Evolutionary conservation across 2,797 vertebrate genomes (phyloP), one percentile per base, ranked within the genome.

Genomic region (Valencia hispanica): DNA sequence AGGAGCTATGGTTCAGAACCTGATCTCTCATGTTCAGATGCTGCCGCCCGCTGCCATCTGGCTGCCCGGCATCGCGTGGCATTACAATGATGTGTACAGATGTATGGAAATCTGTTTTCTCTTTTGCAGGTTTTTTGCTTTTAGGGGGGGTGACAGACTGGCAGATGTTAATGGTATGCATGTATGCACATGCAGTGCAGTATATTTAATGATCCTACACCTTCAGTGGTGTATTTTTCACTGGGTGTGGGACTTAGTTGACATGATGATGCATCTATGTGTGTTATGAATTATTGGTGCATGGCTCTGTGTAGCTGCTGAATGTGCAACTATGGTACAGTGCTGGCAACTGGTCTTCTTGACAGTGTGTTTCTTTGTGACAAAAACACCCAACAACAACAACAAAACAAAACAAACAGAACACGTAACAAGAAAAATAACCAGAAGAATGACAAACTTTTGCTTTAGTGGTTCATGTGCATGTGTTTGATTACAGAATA

Each of bases 21-120:
- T 68, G 80, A 87, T 83, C 86, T 76, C 75, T 77, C 83, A 71
- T 75, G 77, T 85, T 87, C 75, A 41, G 50, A 68, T 68, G 12
- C 74, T 73, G 78, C 71, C 2, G 48, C 79, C 81, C 76, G 45
- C 63, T 77, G 85, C 91, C 93, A 94, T 93, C 94, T 93, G 93
- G 85, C 72, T 78, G 84, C 83, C 74, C 65, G 77, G 41, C 82
- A 91, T 83, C 70, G 86, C 73, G 78, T 89, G 90, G 88, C 87
- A 86, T 91, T 86, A 84, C 80, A 55, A 89, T 89, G 88, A 92
- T 85, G 83, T 65, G 77, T 90, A 84, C 94, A 94, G 93, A 93
- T 94, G 94, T 90, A 89, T 78, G 57, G 80, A 88, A 93, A 91
- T 88, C 89, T 91, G 93, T 91, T 92, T 79, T 77, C 79, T 84